Percentiles rank a stretch among this genome's conserved stretches.
These are phyloP conservation scores for Buphagus erythrorhynchus DNA, from an alignment of 2,797 vertebrate genomes.

Conservation along the genomic window DNA sequence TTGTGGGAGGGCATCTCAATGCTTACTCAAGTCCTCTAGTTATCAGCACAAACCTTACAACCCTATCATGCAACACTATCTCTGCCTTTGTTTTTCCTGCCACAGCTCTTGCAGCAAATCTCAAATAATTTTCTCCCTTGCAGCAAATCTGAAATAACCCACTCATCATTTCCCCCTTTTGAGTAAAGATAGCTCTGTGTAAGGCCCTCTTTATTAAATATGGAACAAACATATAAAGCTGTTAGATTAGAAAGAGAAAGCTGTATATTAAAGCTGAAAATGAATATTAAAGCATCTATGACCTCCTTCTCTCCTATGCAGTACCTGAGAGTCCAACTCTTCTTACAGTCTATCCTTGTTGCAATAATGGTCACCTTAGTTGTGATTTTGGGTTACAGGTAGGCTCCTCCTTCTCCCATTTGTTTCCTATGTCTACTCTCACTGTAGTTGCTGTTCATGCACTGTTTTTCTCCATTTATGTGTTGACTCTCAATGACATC, in stretches of 20 bases:
- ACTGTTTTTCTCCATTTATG: background rate
- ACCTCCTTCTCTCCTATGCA: background rate
- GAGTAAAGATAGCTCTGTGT: background rate
- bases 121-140: background rate
- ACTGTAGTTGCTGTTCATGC: background rate
- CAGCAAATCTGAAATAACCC: background rate
- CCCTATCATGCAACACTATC: background rate
- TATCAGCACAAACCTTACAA: background rate
- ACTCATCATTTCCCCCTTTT: background rate
- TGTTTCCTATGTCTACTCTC: background rate
- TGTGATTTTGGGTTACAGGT: background rate
- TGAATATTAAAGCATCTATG: background rate
- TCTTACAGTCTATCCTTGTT: background rate
- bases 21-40: background rate
- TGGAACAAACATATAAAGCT: background rate
- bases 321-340: background rate
- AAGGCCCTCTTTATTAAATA: background rate
- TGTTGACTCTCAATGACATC: background rate
- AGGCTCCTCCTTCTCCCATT: background rate
- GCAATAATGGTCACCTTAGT: background rate
- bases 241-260: background rate
- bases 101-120: background rate
- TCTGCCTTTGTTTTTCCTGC: constrained; percentile 4
- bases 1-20: background rate
- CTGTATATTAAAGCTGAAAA: background rate